Conservation (phyloP, 1,140 invertebrate genomes). For the Tetramorium parvispinum region DNA sequence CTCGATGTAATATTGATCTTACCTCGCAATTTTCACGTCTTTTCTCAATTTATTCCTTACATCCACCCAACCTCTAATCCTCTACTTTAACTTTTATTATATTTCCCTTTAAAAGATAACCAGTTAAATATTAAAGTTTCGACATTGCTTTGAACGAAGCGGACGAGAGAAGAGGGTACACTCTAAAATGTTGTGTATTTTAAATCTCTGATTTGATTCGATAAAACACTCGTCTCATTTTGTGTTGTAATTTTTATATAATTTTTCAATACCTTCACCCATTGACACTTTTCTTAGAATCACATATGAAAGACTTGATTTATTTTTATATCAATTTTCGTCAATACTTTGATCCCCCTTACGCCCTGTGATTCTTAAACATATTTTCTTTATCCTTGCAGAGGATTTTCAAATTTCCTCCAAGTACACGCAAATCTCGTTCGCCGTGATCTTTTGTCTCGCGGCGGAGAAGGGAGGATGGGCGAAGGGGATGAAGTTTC, state of each 20-base stretch:
- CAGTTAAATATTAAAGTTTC: constrained; percentile 1
- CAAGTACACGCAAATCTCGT: not conserved
- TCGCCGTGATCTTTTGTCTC: constrained; percentile 25
- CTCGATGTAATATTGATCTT: not conserved
- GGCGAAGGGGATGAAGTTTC: not conserved
- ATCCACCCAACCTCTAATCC: constrained; percentile 7
- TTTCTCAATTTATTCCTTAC: not conserved
- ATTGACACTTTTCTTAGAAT: not conserved
- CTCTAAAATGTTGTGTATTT: not conserved
- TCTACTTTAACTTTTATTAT: constrained; percentile 2
- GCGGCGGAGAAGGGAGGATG: too few species aligned
- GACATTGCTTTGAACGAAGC: not conserved
- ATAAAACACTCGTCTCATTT: not conserved
- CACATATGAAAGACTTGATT: not conserved
- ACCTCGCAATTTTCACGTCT: not conserved
- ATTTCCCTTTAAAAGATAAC: not conserved
- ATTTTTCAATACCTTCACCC: not conserved
- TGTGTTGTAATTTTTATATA: not conserved
- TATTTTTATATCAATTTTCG: not conserved
- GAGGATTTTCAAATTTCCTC: not conserved
- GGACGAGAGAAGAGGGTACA: not conserved
- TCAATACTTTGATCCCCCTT: not conserved
- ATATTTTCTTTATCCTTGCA: not conserved
- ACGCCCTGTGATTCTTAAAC: not conserved
- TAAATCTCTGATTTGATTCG: not conserved